Conservation (phyloP, 92 coral and sea anemone species). For the Metridium senile region DNA sequence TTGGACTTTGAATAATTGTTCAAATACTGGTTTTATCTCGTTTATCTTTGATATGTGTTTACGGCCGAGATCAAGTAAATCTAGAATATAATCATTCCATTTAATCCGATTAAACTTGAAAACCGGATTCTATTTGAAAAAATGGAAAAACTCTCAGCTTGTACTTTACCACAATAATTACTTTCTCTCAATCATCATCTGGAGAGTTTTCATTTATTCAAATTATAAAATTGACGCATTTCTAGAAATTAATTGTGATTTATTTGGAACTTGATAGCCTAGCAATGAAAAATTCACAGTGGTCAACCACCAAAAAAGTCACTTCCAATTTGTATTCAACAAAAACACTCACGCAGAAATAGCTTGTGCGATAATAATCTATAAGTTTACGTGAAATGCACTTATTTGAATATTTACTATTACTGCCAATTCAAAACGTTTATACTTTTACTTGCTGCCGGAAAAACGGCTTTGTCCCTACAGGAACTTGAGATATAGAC, state of each 20-base stretch:
- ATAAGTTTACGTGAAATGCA: not conserved
- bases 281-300: not conserved
- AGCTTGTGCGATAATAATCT: not conserved
- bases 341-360: not conserved
- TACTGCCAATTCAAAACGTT: not conserved
- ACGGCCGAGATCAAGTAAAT: not conserved
- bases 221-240: no score
- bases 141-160: not conserved
- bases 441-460: not conserved
- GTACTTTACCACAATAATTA: not conserved
- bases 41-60: not conserved
- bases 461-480: not conserved
- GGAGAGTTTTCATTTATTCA: not conserved
- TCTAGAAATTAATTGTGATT: no score
- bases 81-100: not conserved
- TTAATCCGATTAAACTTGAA: constrained; percentile 1
- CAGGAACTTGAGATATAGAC: not conserved
- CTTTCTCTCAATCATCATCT: not conserved
- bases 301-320: not conserved
- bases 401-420: not conserved
- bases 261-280: no score
- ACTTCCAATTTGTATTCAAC: not conserved
- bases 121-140: not conserved
- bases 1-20: not conserved
- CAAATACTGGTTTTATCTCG: not conserved